A percentile compares a stretch with the other conserved stretches of the same genome.
phyloP scores from a whole-genome alignment of 2,113 vertebrate genomes.

The Pomatorhinus ruficollis region DNA sequence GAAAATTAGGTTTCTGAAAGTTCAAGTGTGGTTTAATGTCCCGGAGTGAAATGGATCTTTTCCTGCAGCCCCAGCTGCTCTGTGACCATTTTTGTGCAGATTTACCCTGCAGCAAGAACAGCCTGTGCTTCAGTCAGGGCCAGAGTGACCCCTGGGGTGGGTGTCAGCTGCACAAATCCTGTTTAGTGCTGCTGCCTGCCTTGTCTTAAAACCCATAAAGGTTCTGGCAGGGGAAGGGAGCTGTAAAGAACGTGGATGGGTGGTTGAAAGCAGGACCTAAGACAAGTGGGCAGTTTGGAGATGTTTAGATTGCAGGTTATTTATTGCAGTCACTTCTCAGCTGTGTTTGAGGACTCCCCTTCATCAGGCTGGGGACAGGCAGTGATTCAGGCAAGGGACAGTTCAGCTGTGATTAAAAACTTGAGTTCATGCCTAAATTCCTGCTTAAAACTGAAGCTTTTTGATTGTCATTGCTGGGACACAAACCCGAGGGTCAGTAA shows the following conservation, averaged over 20 bases:
- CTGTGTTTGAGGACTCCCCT: neutral
- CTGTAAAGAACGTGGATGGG: accelerated
- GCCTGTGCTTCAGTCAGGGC: neutral
- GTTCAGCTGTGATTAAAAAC: neutral
- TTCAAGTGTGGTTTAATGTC: constrained; percentile 57
- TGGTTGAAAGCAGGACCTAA: neutral
- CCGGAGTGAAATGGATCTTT: neutral
- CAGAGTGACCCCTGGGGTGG: neutral
- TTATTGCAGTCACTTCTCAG: neutral
- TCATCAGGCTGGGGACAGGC: neutral
- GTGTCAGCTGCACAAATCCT: neutral
- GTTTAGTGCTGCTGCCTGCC: accelerated
- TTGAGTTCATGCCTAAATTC: neutral
- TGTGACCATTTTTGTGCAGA: neutral
- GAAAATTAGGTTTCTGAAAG: constrained; percentile 62
- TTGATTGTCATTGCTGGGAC: neutral
- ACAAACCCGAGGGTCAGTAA: neutral
- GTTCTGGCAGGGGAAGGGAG: neutral
- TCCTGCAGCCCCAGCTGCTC: neutral
- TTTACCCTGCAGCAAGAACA: neutral
- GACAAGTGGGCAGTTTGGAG: neutral
- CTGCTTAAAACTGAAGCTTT: neutral
- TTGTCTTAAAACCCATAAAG: neutral
- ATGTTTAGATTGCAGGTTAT: neutral
- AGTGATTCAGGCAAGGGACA: neutral